Percentiles rank a stretch among this genome's conserved stretches.
Conservation (phyloP, 2,888 invertebrate species). For the Petrolisthes manimaculis region DNA sequence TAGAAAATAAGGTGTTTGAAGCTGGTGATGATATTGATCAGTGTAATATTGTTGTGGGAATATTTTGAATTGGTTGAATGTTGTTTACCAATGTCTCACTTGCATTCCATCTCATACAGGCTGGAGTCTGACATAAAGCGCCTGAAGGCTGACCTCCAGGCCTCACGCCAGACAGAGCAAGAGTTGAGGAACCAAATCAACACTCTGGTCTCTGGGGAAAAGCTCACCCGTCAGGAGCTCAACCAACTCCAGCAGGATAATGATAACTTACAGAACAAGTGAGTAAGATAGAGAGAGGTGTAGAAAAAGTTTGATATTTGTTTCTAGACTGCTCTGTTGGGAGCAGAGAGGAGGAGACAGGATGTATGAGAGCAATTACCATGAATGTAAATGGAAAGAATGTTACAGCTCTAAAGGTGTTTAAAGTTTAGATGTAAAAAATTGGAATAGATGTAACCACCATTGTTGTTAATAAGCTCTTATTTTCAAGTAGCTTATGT, state of each 20-base stretch:
- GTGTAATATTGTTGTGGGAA: not conserved
- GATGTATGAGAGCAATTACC: no score
- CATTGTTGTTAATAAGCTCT: no score
- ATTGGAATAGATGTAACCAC: no score
- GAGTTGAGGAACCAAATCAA: conserved; percentile 80
- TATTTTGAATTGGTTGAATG: not conserved
- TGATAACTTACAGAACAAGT: conserved; percentile 88
- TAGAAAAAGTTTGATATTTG: no score
- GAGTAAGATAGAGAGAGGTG: conserved; percentile 67
- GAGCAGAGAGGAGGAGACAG: no score
- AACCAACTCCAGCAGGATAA: conserved; percentile 86
- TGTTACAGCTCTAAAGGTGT: no score
- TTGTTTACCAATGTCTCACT: no score
- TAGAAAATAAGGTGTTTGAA: no score
- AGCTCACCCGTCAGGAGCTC: conserved; percentile 79
- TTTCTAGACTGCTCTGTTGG: no score
- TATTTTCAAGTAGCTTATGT: no score
- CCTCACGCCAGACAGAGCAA: conserved; percentile 79
- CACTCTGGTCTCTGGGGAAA: conserved; percentile 78
- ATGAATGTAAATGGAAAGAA: no score
- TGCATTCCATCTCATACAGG: conserved; percentile 69
- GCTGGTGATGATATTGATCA: not conserved
- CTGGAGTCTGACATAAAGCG: conserved; percentile 81
- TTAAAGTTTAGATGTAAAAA: no score
- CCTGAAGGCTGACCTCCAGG: conserved; percentile 80